Base-by-base conservation (phyloP, 2,888 invertebrate genomes). In the Xylocampa areola region DNA sequence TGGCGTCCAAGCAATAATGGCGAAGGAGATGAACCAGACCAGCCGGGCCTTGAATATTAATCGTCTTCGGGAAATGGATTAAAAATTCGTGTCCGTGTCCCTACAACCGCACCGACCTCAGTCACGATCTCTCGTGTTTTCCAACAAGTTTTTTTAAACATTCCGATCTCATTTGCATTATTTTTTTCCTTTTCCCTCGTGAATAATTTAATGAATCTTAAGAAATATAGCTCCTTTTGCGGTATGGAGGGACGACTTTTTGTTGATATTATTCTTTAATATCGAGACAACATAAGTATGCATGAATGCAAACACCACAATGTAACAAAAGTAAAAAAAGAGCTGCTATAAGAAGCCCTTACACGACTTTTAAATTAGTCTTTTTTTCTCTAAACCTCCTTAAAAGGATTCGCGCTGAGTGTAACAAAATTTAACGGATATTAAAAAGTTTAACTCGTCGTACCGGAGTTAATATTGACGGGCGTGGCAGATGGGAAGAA, bases 21-120 rank as follows among this genome's bases (percentile, higher is more conserved):
- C 70, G 76, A 61, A 94, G 94, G 94, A 94, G 94, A 94, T 94
- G 94, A 94, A 89, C 93, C 94, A 94, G 94, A 94, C 94, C 88
- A 75, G 87, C 81, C 92, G 88, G 84, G 92, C 79, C 86, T 84
- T 94, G 94, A 94, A 94, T 94, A 94, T 94, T 94, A 94, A 94
- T 94, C 91, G 91, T 86, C 92, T 82, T 77, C 82, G 88, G 94
- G 94, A 94, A 94, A 94, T 94, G 92, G 94, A 94, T 94, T 94
- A 94, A 94, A 93, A 93, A 93, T 91, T 92, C 68, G 68, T 67
- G 63, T 67, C 93, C 89, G 82, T 91, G 92, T 92, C 85, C 76
- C 70, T 77, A 88, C 89, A 85, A 87, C 88, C 81, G 82, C 80
- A 66, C 81, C 48, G 19, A 50, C 33, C 69, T 84, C 81, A 81